Conservation (phyloP, 1,140 invertebrate species). For the Drosophila mojavensis region DNA sequence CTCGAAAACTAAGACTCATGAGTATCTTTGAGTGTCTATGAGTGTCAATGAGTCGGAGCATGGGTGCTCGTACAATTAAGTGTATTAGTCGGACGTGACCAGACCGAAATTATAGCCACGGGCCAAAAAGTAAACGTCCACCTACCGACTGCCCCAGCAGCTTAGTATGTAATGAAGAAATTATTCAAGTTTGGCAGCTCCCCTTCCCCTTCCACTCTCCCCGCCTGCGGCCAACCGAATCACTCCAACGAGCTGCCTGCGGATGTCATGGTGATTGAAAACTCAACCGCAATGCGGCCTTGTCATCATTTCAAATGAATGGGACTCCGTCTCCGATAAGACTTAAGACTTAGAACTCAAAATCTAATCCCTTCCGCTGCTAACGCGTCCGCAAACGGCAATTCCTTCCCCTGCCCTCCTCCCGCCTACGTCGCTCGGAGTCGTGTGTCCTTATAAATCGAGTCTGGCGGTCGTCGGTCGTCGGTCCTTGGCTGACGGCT, state of each 20-base stretch:
- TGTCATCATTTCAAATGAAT: slow-evolving; percentile 80
- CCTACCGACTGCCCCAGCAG: slow-evolving; percentile 65
- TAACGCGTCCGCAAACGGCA: neutral
- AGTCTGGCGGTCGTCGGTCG: slow-evolving; percentile 2
- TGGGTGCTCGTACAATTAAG: slow-evolving; percentile 65
- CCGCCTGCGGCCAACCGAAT: neutral
- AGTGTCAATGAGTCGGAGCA: slow-evolving; percentile 8
- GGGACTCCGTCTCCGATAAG: slow-evolving; percentile 60
- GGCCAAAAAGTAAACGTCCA: slow-evolving; percentile 39
- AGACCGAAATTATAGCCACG: slow-evolving; percentile 70
- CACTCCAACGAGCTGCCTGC: slow-evolving; percentile 3
- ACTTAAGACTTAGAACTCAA: slow-evolving; percentile 48
- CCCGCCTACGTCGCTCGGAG: neutral
- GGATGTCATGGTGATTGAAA: slow-evolving; percentile 78
- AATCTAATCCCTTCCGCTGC: slow-evolving; percentile 67
- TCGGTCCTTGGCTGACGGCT: slow-evolving; percentile 22
- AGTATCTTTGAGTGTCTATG: neutral
- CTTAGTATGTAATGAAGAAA: slow-evolving; percentile 80
- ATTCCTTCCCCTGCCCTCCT: neutral
- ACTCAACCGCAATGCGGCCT: slow-evolving; percentile 77
- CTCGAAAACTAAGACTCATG: neutral
- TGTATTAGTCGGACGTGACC: slow-evolving; percentile 77
- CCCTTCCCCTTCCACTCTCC: neutral
- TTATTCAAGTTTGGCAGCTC: slow-evolving; percentile 60
- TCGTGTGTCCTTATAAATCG: slow-evolving; percentile 46